These are phyloP conservation scores for Oeneis ivallda DNA, from an alignment of 2,888 invertebrate genomes.

Conservation along the genomic window DNA sequence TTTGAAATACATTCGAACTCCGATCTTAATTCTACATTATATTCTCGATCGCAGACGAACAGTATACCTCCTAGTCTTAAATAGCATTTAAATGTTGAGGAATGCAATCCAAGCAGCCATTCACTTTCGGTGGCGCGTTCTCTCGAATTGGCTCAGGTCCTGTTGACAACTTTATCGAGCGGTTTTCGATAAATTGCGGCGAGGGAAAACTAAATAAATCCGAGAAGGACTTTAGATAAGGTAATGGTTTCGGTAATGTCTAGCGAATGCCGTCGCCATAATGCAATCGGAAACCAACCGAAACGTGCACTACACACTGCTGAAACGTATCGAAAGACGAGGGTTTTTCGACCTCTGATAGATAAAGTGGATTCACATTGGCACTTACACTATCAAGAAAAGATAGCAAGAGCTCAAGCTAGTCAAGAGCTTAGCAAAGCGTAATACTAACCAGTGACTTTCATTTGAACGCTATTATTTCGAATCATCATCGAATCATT, in stretches of 20 bases:
- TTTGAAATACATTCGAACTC: too few species aligned
- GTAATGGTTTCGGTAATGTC: constrained; percentile 81
- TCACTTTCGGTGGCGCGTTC: constrained; percentile 57
- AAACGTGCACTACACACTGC: constrained; percentile 58
- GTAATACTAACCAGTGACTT: not conserved
- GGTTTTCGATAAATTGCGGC: constrained; percentile 81
- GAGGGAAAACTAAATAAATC: constrained; percentile 82
- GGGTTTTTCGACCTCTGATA: constrained; percentile 38
- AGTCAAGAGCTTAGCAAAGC: not conserved
- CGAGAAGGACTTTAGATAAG: constrained; percentile 82
- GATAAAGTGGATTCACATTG: constrained; percentile 34
- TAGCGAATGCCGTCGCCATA: constrained; percentile 72
- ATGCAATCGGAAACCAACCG: constrained; percentile 75
- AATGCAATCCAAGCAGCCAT: constrained; percentile 54
- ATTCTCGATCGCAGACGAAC: not conserved
- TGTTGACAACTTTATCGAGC: constrained; percentile 82
- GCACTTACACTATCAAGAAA: not conserved
- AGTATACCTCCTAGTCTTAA: constrained; percentile 31
- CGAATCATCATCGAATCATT: too few species aligned
- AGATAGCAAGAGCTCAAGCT: too few species aligned
- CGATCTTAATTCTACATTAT: not conserved
- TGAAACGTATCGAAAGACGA: constrained; percentile 43
- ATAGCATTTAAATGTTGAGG: constrained; percentile 39
- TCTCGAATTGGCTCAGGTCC: constrained; percentile 79
- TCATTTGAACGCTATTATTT: too few species aligned